These are phyloP conservation scores for Drosophila asahinai DNA, from an alignment of 1,140 invertebrate species.

Conservation along the genomic window DNA sequence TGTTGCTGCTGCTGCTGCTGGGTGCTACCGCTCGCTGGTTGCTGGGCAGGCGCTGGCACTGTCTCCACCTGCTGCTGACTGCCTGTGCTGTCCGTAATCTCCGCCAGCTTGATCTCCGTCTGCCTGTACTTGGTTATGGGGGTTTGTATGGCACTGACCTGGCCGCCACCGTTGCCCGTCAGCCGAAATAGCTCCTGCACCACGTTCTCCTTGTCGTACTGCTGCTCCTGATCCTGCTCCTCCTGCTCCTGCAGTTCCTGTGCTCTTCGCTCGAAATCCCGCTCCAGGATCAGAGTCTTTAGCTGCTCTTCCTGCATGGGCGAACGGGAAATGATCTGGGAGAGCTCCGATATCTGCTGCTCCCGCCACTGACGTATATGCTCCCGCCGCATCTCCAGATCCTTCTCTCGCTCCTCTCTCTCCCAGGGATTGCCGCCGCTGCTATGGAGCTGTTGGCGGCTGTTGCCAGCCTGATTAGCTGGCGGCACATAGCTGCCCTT, in stretches of 20 bases:
- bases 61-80: slow-evolving; percentile 35
- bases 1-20: slow-evolving; percentile 56
- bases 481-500: slow-evolving; percentile 91
- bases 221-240: slow-evolving; percentile 90
- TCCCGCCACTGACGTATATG: slow-evolving; percentile 89
- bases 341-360: slow-evolving; percentile 93
- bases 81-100: slow-evolving; percentile 61
- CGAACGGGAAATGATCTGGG: slow-evolving; percentile 88
- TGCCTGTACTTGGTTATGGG: slow-evolving; percentile 79
- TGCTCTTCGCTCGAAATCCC: slow-evolving; percentile 95
- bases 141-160: slow-evolving; percentile 78
- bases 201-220: slow-evolving; percentile 85
- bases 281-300: slow-evolving; percentile 92
- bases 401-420: slow-evolving; percentile 94
- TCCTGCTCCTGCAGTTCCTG: slow-evolving; percentile 91
- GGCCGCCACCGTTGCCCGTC: slow-evolving; percentile 43
- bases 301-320: slow-evolving; percentile 94
- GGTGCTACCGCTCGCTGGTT: neutral
- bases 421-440: slow-evolving; percentile 92
- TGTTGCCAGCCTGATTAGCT: slow-evolving; percentile 43
- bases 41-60: slow-evolving; percentile 6
- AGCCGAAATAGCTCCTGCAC: slow-evolving; percentile 80
- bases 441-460: slow-evolving; percentile 51
- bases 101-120: slow-evolving; percentile 79
- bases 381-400: slow-evolving; percentile 84